These are phyloP conservation scores for Malurus elegans DNA, from an alignment of 2,113 vertebrate genomes.

Conservation along the genomic window DNA sequence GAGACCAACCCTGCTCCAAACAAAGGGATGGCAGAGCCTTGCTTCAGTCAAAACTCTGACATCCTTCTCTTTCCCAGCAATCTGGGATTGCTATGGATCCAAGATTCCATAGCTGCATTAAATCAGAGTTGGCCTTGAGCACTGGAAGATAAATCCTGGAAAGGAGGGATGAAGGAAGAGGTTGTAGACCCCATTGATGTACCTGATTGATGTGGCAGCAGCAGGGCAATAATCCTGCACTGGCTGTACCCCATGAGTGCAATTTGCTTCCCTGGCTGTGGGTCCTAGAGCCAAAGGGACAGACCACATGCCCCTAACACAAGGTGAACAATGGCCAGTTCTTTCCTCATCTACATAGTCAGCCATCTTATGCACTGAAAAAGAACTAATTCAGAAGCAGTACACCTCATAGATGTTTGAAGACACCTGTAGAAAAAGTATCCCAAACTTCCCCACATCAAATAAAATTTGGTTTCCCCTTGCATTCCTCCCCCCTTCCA, in stretches of 20 bases:
- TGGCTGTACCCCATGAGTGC: fast-evolving
- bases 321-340: not conserved
- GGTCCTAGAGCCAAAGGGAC: not conserved
- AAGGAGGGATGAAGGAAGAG: not conserved
- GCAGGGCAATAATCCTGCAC: not conserved
- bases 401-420: not conserved
- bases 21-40: not conserved
- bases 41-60: not conserved
- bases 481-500: not conserved
- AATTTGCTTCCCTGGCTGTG: not conserved
- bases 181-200: not conserved
- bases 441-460: not conserved
- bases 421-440: not conserved
- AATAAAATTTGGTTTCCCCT: not conserved
- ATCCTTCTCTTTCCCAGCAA: not conserved
- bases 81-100: not conserved
- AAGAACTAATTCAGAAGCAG: not conserved
- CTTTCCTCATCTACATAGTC: not conserved
- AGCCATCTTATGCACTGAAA: not conserved
- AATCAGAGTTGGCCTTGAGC: not conserved
- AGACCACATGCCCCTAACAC: not conserved
- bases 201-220: too few relatives aligned
- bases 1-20: not conserved
- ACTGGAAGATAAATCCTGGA: not conserved
- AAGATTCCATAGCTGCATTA: not conserved